phyloP scores from a whole-genome alignment of 2,888 invertebrate genomes.

The Drosophila ustulata region DNA sequence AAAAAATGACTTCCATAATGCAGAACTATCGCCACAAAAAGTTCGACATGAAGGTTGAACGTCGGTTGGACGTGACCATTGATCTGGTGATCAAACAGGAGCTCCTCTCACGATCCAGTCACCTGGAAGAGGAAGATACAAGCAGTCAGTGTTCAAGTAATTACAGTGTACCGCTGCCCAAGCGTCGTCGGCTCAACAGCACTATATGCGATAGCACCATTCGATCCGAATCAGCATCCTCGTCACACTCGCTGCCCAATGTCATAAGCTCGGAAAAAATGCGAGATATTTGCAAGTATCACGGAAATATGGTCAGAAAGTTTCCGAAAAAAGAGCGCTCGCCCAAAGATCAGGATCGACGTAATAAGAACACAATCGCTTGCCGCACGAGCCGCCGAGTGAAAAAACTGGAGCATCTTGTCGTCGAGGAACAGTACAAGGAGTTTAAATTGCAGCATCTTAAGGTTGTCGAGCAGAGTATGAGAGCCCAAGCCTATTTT shows the following conservation, averaged over 20 bases:
- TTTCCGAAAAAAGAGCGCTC: slow-evolving; percentile 82
- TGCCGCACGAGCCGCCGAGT: slow-evolving; percentile 82
- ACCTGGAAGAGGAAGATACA: slow-evolving; percentile 40
- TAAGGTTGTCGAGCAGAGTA: slow-evolving; percentile 67
- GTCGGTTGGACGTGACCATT: slow-evolving; percentile 15
- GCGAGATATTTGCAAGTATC: slow-evolving; percentile 78
- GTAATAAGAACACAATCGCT: slow-evolving; percentile 82
- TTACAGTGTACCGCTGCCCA: slow-evolving; percentile 39
- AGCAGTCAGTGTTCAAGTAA: slow-evolving; percentile 55
- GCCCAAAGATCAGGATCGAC: slow-evolving; percentile 82
- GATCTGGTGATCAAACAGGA: slow-evolving; percentile 53
- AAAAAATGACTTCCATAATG: slow-evolving; percentile 31
- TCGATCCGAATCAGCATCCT: slow-evolving; percentile 49
- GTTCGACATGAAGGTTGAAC: slow-evolving; percentile 62
- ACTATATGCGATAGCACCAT: slow-evolving; percentile 26
- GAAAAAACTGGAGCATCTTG: slow-evolving; percentile 80
- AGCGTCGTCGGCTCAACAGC: slow-evolving; percentile 54
- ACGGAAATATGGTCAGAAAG: slow-evolving; percentile 82
- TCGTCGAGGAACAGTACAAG: slow-evolving; percentile 80
- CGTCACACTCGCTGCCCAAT: slow-evolving; percentile 41
- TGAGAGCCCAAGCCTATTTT: slow-evolving; percentile 72
- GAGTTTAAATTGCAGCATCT: slow-evolving; percentile 62
- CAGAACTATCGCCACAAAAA: slow-evolving; percentile 77
- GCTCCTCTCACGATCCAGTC: slow-evolving; percentile 38
- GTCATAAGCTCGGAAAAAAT: slow-evolving; percentile 66